Percentiles rank a stretch among this genome's conserved stretches.
Conservation (phyloP, 53 echinoderm and acorn worm species). For the Echinarachnius parma region DNA sequence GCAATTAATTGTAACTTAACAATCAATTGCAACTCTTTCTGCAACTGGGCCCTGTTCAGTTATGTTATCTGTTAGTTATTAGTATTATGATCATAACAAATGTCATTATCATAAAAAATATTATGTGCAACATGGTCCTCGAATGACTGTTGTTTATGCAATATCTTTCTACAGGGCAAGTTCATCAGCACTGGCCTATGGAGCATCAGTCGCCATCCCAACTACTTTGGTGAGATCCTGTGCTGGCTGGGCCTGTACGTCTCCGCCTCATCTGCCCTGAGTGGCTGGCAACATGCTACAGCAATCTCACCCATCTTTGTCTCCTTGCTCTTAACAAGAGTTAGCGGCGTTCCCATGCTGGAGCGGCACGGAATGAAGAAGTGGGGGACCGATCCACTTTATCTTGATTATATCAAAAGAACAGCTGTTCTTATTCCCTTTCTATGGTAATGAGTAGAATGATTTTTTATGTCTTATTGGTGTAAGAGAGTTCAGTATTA, state of each 20-base stretch:
- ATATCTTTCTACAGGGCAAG: constrained; percentile 56
- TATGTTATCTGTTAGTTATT: no score
- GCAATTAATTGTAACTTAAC: no score
- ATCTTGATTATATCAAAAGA: constrained; percentile 71
- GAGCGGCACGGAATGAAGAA: constrained; percentile 80
- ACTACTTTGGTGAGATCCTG: constrained; percentile 95
- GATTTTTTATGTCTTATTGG: no score
- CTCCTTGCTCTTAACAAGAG: constrained; percentile 70
- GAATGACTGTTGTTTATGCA: neutral
- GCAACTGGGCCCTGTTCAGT: no score
- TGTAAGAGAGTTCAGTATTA: no score
- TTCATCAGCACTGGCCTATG: constrained; percentile 89
- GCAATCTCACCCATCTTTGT: constrained; percentile 86
- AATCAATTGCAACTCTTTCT: no score
- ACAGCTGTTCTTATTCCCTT: constrained; percentile 80
- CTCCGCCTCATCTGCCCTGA: constrained; percentile 81
- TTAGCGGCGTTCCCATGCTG: constrained; percentile 80
- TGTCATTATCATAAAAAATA: no score
- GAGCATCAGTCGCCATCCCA: constrained; percentile 95
- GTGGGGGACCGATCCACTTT: constrained; percentile 62
- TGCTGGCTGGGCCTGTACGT: constrained; percentile 89
- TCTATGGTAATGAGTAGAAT: constrained; percentile 64
- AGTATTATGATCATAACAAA: no score
- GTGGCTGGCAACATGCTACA: constrained; percentile 74
- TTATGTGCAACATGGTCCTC: no score